These are phyloP conservation scores for Tethea ocularis DNA, from an alignment of 2,888 invertebrate species.

Conservation along the genomic window DNA sequence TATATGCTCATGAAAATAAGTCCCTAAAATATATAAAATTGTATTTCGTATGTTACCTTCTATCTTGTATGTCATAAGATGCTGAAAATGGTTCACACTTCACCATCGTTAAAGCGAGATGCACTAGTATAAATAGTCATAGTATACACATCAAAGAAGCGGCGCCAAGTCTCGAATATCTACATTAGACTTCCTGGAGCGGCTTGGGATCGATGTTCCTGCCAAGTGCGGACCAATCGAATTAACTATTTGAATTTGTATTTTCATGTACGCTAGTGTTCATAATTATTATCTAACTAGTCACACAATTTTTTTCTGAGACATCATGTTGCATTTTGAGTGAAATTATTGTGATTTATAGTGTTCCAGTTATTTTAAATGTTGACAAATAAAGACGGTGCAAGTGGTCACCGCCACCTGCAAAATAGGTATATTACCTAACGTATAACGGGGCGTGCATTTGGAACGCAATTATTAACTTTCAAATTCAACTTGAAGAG, in stretches of 20 bases:
- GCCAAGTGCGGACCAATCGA: neutral
- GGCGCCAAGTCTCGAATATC: constrained; percentile 3
- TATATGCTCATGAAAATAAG: too few species aligned
- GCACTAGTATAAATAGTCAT: neutral
- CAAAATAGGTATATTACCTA: too few species aligned
- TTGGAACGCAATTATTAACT: too few species aligned
- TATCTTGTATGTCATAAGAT: neutral
- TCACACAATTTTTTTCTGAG: neutral
- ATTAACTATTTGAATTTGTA: neutral
- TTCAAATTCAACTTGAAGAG: too few species aligned
- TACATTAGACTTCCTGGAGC: constrained; percentile 3
- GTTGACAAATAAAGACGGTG: too few species aligned
- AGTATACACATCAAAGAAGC: neutral
- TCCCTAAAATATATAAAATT: too few species aligned
- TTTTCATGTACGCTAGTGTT: neutral
- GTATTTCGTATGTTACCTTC: too few species aligned
- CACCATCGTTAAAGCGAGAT: neutral
- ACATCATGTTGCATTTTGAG: too few species aligned
- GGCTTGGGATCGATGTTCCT: neutral
- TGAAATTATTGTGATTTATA: too few species aligned
- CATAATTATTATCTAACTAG: neutral
- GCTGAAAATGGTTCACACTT: neutral
- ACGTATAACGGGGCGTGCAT: too few species aligned
- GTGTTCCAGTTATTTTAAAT: too few species aligned
- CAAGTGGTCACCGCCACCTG: too few species aligned